Base-by-base conservation (phyloP, 2,888 invertebrate genomes). In the Heteromyza rotundicornis region DNA sequence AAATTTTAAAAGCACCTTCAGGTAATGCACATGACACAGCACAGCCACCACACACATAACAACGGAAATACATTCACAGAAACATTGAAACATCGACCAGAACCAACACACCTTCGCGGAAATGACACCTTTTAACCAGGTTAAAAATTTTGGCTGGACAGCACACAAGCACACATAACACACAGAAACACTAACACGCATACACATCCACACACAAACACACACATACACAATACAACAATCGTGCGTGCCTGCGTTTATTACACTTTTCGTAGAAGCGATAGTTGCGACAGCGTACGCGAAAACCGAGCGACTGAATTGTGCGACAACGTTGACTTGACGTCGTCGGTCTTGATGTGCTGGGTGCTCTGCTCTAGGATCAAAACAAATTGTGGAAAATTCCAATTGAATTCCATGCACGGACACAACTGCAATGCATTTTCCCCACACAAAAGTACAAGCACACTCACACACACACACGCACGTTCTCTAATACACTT, bases 1-100 rank as follows among this genome's bases (percentile, higher is more conserved):
- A n/a, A n/a, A n/a, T 76, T 76, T 69, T 68, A 73, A 72, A 68
- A 69, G 68, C 62, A 70, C 16, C 12, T 14, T 74, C 67, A 74
- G 40, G 53, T 47, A 52, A 51, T 44, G 17, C 49, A 57, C 32
- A n/a, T n/a, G n/a, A n/a, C n/a, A n/a, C n/a, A n/a, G n/a, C n/a
- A n/a, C n/a, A n/a, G n/a, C n/a, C n/a, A n/a, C n/a, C n/a, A n/a
- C n/a, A n/a, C n/a, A n/a, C n/a, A n/a, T n/a, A 40, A n/a, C 40
- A n/a, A 7, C n/a, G 24, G 17, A 20, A 22, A 51, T 3, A 51
- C 22, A 51, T 17, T 23, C 22, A 51, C 23, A 51, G 23, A 51
- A 1, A 23, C 23, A 51, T 17, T 16, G 3, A 51, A 12, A 51
- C 51, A 20, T 14, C 51, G n/a, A n/a, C n/a, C n/a, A n/a, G n/a